These are phyloP conservation scores for Nasua narica DNA, from an alignment of 2,797 vertebrate species.

Conservation along the genomic window DNA sequence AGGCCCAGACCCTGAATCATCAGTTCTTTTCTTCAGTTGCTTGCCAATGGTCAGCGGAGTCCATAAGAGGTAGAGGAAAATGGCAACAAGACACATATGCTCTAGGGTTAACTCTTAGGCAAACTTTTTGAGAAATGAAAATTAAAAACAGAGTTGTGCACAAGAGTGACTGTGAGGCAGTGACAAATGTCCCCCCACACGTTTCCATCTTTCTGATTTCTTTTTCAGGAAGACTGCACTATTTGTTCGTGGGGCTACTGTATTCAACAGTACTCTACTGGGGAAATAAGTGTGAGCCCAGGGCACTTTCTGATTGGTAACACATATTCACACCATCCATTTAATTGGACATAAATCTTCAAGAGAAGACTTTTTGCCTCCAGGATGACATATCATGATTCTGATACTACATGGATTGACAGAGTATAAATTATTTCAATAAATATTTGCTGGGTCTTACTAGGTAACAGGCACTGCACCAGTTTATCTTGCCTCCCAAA, in stretches of 20 bases:
- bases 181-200: background rate
- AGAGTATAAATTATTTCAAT: background rate
- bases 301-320: background rate
- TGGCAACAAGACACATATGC: background rate
- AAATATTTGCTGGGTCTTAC: background rate
- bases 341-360: background rate
- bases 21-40: background rate
- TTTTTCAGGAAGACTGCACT: background rate
- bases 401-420: background rate
- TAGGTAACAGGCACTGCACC: background rate
- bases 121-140: background rate
- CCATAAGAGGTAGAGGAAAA: background rate
- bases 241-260: background rate
- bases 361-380: background rate
- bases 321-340: background rate
- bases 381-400: background rate
- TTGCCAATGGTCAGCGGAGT: background rate
- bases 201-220: background rate
- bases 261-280: background rate
- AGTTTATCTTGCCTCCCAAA: background rate
- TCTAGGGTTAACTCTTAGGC: background rate
- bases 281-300: background rate
- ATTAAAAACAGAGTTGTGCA: background rate
- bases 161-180: background rate
- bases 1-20: conserved; percentile 18